These are phyloP conservation scores for Cinclus cinclus DNA, from an alignment of 2,113 vertebrate genomes.

Conservation along the genomic window DNA sequence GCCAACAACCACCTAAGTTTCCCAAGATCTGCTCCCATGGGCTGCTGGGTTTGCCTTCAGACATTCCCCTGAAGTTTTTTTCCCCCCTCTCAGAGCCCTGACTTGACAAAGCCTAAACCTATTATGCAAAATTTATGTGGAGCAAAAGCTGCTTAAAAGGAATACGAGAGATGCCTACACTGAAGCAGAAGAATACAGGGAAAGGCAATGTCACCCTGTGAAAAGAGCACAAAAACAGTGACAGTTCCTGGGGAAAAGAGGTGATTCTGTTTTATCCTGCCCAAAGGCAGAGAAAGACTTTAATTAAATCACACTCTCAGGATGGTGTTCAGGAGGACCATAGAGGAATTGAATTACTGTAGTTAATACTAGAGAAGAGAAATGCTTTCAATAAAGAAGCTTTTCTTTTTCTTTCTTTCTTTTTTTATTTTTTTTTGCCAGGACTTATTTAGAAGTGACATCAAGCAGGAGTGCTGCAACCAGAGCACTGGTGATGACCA, in stretches of 20 bases:
- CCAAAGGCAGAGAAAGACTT: not conserved
- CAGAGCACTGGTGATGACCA: not conserved
- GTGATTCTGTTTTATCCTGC: not conserved
- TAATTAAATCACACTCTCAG: constrained; percentile 1
- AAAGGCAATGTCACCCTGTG: not conserved
- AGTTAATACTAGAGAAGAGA: not conserved
- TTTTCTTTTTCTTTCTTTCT: too few relatives aligned
- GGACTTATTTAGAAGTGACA: not conserved
- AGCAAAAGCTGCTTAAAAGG: constrained; percentile 29
- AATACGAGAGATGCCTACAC: not conserved
- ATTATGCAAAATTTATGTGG: not conserved
- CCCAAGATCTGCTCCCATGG: not conserved
- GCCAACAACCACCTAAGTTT: not conserved
- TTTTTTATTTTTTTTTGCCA: not conserved
- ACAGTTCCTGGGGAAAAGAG: not conserved
- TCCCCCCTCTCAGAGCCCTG: not conserved
- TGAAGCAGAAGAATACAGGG: not conserved
- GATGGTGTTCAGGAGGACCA: not conserved
- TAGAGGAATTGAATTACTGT: not conserved
- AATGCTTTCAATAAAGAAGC: not conserved
- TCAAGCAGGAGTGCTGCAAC: not conserved
- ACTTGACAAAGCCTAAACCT: not conserved
- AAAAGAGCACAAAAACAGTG: not conserved
- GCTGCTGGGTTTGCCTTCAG: not conserved
- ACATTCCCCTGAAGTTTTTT: not conserved